Percentiles rank a stretch among this genome's conserved stretches.
phyloP scores from a whole-genome alignment of 2,888 invertebrate species.

The Candidula unifasciata region DNA sequence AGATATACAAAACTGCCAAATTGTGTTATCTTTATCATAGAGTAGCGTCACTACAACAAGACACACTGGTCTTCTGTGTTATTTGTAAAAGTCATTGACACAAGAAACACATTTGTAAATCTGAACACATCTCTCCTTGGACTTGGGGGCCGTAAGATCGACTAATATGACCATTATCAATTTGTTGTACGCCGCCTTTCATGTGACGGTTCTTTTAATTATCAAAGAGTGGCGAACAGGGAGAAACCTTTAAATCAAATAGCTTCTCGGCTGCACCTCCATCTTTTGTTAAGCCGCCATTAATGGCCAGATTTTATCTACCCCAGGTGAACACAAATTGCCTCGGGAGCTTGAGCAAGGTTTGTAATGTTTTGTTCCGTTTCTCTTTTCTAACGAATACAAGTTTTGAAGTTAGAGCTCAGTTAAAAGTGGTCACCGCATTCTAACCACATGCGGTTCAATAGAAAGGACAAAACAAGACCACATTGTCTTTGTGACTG shows the following conservation, averaged over 20 bases:
- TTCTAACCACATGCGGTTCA: no score
- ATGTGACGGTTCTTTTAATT: slow-evolving; percentile 19
- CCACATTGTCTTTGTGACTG: neutral
- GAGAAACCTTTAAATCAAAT: neutral
- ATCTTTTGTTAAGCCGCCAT: slow-evolving; percentile 17
- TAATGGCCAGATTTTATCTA: slow-evolving; percentile 43
- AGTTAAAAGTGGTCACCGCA: neutral
- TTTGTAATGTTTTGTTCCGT: neutral
- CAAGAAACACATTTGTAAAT: no score
- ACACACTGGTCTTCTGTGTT: no score
- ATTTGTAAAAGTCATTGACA: no score
- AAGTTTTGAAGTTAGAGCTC: neutral
- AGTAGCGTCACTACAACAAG: no score
- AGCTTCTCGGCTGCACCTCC: neutral
- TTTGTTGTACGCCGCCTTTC: neutral
- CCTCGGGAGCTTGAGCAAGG: neutral
- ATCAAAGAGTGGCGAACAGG: neutral
- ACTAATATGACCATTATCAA: neutral
- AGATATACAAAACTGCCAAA: no score
- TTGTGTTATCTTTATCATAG: no score
- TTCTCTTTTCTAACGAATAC: neutral
- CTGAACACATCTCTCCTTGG: neutral
- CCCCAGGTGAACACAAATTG: slow-evolving; percentile 18
- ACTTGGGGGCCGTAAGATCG: neutral
- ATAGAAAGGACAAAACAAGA: neutral